These are phyloP conservation scores for Mormyrus hasselquistii DNA, from an alignment of 2,797 vertebrate species.

Conservation along the genomic window DNA sequence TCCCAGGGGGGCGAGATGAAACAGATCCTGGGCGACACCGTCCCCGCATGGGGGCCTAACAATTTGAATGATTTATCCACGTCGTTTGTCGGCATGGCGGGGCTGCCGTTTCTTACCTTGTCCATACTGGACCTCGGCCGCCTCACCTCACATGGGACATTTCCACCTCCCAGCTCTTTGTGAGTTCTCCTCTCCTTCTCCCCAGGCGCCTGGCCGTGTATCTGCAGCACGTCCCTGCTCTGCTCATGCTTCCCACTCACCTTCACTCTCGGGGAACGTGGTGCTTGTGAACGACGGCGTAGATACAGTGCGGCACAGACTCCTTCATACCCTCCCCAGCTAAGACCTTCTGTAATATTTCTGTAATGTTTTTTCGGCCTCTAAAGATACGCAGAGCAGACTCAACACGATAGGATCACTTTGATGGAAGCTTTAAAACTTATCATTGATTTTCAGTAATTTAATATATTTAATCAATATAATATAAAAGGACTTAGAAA, in stretches of 20 bases:
- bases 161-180: neutral
- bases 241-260: neutral
- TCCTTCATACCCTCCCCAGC: neutral
- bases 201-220: neutral
- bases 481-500: neutral
- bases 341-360: neutral
- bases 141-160: neutral
- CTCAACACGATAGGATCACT: neutral
- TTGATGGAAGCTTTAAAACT: neutral
- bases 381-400: neutral
- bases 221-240: neutral
- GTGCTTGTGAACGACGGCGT: neutral
- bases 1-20: neutral
- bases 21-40: neutral
- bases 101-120: neutral
- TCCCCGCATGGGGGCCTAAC: neutral
- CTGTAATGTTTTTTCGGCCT: neutral
- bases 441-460: neutral
- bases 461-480: neutral
- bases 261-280: neutral
- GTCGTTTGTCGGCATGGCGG: neutral
- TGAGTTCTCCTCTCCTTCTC: neutral
- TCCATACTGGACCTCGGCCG: neutral
- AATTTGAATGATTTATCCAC: neutral
- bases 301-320: neutral